Evolutionary conservation across 1,140 invertebrate species (phyloP).

Genomic region (Scaptomyza graminum): DNA sequence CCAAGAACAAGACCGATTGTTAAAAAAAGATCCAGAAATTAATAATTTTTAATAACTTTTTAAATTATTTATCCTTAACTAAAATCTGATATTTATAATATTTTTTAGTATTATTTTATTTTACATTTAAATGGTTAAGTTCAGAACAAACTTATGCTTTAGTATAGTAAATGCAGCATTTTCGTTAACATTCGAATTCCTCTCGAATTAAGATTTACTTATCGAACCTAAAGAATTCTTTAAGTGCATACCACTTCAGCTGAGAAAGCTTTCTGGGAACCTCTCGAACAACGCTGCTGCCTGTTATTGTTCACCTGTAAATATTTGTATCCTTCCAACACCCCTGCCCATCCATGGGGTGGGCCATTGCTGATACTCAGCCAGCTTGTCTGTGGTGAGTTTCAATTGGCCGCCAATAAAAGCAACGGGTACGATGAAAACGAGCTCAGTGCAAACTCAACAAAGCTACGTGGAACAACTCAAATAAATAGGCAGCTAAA

Average conservation of each 20-base stretch:
- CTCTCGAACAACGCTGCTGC: conserved; percentile 6
- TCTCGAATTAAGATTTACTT: background rate
- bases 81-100: no score
- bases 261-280: conserved; percentile 36
- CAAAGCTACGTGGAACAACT: conserved; percentile 71
- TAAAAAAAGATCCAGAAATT: no score
- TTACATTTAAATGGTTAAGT: background rate
- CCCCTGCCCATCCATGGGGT: conserved; percentile 1
- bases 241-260: background rate
- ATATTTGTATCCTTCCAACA: conserved; percentile 70
- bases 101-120: no score
- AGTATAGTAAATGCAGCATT: background rate
- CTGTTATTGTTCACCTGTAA: conserved; percentile 56
- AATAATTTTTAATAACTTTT: no score
- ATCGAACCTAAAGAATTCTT: background rate
- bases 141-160: no score
- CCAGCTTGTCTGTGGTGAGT: conserved; percentile 65
- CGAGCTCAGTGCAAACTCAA: conserved; percentile 72
- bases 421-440: conserved; percentile 40
- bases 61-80: no score
- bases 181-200: background rate
- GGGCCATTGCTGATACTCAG: conserved; percentile 26
- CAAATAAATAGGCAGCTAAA: conserved; percentile 27
- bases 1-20: background rate
- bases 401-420: conserved; percentile 70